A percentile compares a stretch with the other conserved stretches of the same genome.
Evolutionary conservation across 1,140 invertebrate species (phyloP).

Genomic region (Leptopilina clavipes): DNA sequence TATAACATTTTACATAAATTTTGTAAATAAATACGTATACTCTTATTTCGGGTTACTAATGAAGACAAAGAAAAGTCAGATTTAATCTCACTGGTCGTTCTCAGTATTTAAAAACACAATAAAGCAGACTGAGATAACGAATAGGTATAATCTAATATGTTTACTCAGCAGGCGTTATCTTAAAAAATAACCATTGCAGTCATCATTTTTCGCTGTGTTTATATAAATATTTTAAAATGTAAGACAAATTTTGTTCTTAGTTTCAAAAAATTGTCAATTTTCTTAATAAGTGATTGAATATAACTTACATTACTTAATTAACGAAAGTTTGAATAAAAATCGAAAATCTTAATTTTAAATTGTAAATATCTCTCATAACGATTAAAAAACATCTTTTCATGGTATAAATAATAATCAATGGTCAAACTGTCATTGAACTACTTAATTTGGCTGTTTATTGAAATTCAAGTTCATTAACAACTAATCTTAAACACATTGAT

Average conservation of each 20-base stretch:
- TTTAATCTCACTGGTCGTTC: too few relatives aligned
- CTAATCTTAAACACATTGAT: neutral
- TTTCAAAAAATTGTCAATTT: neutral
- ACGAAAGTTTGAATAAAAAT: too few relatives aligned
- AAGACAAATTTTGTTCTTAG: too few relatives aligned
- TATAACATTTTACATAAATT: too few relatives aligned
- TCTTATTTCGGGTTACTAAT: too few relatives aligned
- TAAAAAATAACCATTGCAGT: neutral
- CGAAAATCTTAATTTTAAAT: too few relatives aligned
- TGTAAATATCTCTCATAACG: neutral
- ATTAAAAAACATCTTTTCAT: neutral
- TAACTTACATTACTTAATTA: too few relatives aligned
- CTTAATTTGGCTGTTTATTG: neutral
- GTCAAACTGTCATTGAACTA: neutral
- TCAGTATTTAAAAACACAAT: neutral
- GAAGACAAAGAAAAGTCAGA: too few relatives aligned
- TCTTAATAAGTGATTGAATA: neutral
- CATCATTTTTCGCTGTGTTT: neutral
- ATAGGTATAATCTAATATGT: slow-evolving; percentile 9
- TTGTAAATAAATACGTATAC: too few relatives aligned
- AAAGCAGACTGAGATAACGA: neutral
- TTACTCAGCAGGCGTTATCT: slow-evolving; percentile 20
- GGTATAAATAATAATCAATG: too few relatives aligned
- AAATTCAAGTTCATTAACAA: neutral
- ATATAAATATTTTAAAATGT: too few relatives aligned